Conservation (phyloP, 2,113 vertebrate species). For the Gnathonemus longibarbis region DNA sequence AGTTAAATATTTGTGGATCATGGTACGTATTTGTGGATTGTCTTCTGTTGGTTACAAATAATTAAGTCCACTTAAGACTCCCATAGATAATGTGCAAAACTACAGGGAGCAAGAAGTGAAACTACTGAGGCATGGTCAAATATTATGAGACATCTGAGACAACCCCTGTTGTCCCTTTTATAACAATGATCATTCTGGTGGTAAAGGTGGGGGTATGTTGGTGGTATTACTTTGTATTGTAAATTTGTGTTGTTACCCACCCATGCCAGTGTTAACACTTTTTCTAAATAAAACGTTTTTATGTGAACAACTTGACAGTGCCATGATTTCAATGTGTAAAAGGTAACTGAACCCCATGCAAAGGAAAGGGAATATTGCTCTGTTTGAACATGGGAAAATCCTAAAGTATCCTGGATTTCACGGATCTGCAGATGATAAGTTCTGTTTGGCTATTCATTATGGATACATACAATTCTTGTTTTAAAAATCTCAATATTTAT, state of each 20-base stretch:
- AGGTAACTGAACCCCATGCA: background rate
- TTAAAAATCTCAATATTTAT: background rate
- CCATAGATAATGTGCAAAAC: background rate
- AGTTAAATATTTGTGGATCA: too few species aligned
- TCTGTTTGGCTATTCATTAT: background rate
- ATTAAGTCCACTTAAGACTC: background rate
- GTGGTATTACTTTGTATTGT: background rate
- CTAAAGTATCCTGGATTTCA: background rate
- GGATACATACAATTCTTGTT: background rate
- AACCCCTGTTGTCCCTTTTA: background rate
- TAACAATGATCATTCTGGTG: background rate
- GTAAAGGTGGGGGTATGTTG: background rate
- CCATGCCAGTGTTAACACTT: background rate
- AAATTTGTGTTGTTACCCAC: background rate
- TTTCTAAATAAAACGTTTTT: background rate
- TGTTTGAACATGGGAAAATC: background rate
- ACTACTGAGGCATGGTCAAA: too few species aligned
- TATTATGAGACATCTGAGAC: background rate
- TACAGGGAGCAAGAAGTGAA: background rate
- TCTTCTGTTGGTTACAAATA: too few species aligned
- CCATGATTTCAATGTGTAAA: background rate
- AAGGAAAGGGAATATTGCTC: background rate
- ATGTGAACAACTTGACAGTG: background rate
- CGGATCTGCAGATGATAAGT: background rate
- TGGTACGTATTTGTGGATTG: too few species aligned